Evolutionary conservation across 37 sponge, comb jelly and placozoan species (phyloP).

Genomic region (Cladorhizidae sp.): DNA sequence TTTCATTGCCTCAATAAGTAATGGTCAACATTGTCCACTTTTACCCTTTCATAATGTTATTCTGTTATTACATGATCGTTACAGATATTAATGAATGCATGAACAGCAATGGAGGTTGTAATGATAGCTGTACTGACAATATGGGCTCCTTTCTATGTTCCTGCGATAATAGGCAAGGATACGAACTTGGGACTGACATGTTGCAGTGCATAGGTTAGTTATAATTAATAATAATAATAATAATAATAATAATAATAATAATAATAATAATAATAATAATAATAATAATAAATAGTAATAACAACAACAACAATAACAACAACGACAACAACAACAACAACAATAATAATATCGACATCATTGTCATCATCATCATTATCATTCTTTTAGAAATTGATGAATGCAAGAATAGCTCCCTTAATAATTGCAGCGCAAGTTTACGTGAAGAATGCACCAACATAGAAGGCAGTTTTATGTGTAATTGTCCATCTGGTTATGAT

Average conservation of each 20-base stretch:
- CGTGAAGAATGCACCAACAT: slow-evolving; percentile 13
- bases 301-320: too few species aligned
- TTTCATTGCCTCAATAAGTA: background rate
- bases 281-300: too few species aligned
- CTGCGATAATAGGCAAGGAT: slow-evolving; percentile 4
- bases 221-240: too few species aligned
- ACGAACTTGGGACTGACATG: background rate
- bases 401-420: background rate
- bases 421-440: background rate
- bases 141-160: slow-evolving; percentile 32
- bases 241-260: too few species aligned
- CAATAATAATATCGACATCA: too few species aligned
- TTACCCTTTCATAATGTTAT: too few species aligned
- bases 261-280: too few species aligned
- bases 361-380: background rate
- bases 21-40: too few species aligned
- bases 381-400: slow-evolving; percentile 32
- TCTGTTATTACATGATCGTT: background rate
- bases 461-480: slow-evolving; percentile 33
- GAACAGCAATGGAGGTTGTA: slow-evolving; percentile 23
- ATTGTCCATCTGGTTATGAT: slow-evolving; percentile 29
- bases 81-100: slow-evolving; percentile 52
- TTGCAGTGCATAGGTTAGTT: background rate
- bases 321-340: too few species aligned
- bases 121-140: slow-evolving; percentile 26